phyloP scores from a whole-genome alignment of 2,888 invertebrate genomes.

The Podabrus alpinus region DNA sequence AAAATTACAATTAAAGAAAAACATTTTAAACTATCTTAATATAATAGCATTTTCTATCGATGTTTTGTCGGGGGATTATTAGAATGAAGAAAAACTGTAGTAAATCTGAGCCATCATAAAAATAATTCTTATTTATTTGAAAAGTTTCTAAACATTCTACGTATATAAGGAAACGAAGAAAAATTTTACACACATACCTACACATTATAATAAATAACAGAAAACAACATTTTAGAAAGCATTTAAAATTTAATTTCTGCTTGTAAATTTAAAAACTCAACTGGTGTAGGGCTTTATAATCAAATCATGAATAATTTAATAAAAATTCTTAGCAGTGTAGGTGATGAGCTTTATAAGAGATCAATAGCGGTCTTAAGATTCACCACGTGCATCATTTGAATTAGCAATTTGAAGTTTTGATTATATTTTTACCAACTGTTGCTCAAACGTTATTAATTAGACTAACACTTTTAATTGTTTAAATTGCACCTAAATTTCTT shows the following conservation, averaged over 20 bases:
- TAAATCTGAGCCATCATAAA: slow-evolving; percentile 7
- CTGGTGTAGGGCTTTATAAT: neutral
- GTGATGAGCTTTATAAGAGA: too few species aligned
- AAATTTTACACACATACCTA: neutral
- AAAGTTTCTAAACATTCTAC: slow-evolving; percentile 3
- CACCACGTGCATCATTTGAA: neutral
- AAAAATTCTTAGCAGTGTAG: neutral
- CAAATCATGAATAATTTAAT: neutral
- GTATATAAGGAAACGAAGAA: neutral
- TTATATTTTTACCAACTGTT: neutral
- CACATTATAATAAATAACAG: neutral
- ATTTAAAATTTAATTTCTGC: neutral
- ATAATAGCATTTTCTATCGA: slow-evolving; percentile 6
- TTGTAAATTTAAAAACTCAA: neutral
- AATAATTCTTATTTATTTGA: slow-evolving; percentile 20
- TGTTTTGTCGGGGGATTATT: slow-evolving; percentile 24
- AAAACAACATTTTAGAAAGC: neutral
- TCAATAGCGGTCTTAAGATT: neutral
- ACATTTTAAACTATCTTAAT: slow-evolving; percentile 40
- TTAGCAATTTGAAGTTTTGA: neutral
- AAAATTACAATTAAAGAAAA: neutral
- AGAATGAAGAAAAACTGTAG: slow-evolving; percentile 37
- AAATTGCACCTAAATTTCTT: neutral
- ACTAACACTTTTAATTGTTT: neutral
- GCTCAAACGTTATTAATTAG: neutral